Evolutionary conservation across 2,888 invertebrate genomes (phyloP).

Genomic region (Mimumesa dahlbomi): DNA sequence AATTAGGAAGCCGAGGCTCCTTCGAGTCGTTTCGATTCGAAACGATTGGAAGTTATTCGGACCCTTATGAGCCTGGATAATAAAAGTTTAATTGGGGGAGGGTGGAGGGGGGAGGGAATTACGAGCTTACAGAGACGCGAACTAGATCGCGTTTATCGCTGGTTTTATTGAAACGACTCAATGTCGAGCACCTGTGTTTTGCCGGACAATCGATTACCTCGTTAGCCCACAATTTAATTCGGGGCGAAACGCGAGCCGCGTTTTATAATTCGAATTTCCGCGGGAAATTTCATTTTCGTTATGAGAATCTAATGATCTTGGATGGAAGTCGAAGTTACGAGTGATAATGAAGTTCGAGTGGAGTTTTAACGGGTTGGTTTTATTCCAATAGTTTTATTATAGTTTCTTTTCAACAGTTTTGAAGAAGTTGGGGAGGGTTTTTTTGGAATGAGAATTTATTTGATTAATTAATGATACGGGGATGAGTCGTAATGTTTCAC

Average conservation of each 20-base stretch:
- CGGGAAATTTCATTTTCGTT: not conserved
- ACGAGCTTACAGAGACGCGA: not conserved
- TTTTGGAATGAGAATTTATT: too few species aligned
- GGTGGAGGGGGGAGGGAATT: not conserved
- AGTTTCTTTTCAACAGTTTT: too few species aligned
- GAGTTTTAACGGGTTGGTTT: too few species aligned
- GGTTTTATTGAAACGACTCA: conserved; percentile 20
- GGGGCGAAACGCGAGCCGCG: not conserved
- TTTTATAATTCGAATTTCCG: too few species aligned
- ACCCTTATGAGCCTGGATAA: conserved; percentile 22
- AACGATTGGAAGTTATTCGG: conserved; percentile 18
- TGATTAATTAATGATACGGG: too few species aligned
- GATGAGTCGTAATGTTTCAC: too few species aligned
- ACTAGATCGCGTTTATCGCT: conserved; percentile 1
- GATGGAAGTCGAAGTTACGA: too few species aligned
- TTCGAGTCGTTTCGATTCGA: not conserved
- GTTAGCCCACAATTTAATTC: conserved; percentile 28
- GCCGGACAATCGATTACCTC: conserved; percentile 18
- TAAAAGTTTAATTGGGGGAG: conserved; percentile 29
- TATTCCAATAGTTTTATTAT: too few species aligned
- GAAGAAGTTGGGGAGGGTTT: too few species aligned
- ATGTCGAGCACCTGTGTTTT: conserved; percentile 17
- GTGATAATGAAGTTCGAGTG: too few species aligned
- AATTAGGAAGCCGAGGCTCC: conserved; percentile 32
- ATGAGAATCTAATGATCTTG: too few species aligned